phyloP scores from a whole-genome alignment of 2,888 invertebrate genomes.

The Aproaerema taeniolella region DNA sequence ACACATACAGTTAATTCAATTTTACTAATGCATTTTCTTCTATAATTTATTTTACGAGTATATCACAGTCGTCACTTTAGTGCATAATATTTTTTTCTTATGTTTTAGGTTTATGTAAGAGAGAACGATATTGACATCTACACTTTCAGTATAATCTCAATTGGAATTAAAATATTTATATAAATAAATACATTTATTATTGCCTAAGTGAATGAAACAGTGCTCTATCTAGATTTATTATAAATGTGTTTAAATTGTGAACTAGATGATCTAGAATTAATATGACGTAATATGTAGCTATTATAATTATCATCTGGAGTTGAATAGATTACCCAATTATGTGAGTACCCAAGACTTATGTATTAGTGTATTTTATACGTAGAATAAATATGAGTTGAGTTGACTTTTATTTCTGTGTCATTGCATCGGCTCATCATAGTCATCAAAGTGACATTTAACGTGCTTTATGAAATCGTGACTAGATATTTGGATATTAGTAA shows the following conservation, averaged over 20 bases:
- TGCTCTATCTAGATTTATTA: constrained; percentile 27
- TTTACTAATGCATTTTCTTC: constrained; percentile 61
- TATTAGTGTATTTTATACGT: constrained; percentile 4
- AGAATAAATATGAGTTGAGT: too few relatives aligned
- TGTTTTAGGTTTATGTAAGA: constrained; percentile 22
- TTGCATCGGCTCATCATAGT: too few relatives aligned
- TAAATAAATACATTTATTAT: constrained; percentile 20
- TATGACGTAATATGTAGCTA: neutral
- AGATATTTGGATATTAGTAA: too few relatives aligned
- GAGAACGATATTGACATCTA: constrained; percentile 27
- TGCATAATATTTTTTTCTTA: constrained; percentile 35
- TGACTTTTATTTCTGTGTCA: too few relatives aligned
- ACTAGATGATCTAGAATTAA: neutral
- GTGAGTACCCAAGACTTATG: constrained; percentile 1
- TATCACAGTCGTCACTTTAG: constrained; percentile 77
- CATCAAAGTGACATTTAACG: too few relatives aligned
- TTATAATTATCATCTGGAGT: too few relatives aligned
- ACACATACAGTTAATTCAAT: constrained; percentile 15
- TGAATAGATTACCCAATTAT: too few relatives aligned
- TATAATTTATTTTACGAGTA: constrained; percentile 63
- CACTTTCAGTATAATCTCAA: constrained; percentile 17
- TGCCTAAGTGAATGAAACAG: constrained; percentile 31
- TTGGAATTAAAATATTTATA: constrained; percentile 7
- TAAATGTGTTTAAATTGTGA: constrained; percentile 5
- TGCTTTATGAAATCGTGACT: too few relatives aligned